Conservation (phyloP, 1,140 invertebrate species). For the Nasonia vitripennis region DNA sequence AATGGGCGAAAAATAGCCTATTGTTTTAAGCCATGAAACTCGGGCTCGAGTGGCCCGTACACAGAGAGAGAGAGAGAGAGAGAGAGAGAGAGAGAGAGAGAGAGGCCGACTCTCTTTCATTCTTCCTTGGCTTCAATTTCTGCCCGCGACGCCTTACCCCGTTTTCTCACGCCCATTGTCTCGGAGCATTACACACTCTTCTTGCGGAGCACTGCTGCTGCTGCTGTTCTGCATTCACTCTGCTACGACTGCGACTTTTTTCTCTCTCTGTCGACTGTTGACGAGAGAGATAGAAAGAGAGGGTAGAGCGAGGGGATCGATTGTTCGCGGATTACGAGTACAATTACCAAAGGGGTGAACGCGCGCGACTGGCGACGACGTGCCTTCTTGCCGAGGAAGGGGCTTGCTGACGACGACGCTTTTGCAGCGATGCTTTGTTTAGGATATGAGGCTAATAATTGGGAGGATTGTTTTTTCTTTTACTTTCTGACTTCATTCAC, state of each 20-base stretch:
- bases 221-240: too few species aligned
- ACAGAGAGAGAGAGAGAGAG: background rate
- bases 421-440: background rate
- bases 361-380: background rate
- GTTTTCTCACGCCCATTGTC: background rate
- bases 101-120: background rate
- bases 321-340: constrained; percentile 26
- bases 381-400: background rate
- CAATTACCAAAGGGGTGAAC: background rate
- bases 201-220: background rate
- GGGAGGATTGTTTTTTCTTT: background rate
- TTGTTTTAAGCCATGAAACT: constrained; percentile 32
- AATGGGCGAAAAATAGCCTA: constrained; percentile 31
- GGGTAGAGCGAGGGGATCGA: background rate
- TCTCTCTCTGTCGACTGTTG: background rate
- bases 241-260: background rate
- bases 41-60: background rate
- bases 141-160: background rate
- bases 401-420: background rate
- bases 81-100: background rate
- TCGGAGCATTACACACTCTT: constrained; percentile 8
- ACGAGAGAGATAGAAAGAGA: background rate
- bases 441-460: constrained; percentile 14
- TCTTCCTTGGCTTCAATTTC: background rate
- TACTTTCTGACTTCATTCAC: too few species aligned